A percentile compares a stretch with the other conserved stretches of the same genome.
These are phyloP conservation scores for Mustelus asterias DNA, from an alignment of 2,113 vertebrate genomes.

Conservation along the genomic window DNA sequence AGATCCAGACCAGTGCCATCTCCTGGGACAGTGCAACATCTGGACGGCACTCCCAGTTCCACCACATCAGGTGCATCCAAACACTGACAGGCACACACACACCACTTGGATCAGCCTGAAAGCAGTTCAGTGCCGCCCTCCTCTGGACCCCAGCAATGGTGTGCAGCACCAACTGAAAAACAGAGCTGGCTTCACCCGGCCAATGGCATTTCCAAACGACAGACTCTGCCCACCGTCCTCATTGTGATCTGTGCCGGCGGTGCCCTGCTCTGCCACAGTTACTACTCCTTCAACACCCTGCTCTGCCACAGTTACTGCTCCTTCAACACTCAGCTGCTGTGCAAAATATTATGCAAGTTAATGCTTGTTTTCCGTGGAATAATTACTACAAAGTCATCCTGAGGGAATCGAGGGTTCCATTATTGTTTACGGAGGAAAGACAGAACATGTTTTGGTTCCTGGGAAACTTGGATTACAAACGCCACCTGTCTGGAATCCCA, in stretches of 20 bases:
- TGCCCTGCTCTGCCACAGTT: background rate
- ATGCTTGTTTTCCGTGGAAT: background rate
- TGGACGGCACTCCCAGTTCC: background rate
- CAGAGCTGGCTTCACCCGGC: background rate
- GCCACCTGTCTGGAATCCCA: background rate
- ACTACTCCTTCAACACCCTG: background rate
- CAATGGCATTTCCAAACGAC: background rate
- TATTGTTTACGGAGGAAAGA: background rate
- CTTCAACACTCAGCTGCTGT: background rate
- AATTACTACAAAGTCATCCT: background rate
- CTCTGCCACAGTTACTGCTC: background rate
- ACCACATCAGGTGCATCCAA: background rate
- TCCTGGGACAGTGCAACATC: background rate
- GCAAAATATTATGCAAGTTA: background rate
- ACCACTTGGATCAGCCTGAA: background rate
- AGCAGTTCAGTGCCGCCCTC: background rate
- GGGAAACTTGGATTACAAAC: background rate
- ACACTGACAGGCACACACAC: background rate
- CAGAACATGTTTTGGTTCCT: background rate
- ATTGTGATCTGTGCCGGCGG: background rate
- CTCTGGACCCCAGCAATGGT: background rate
- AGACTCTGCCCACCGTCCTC: too few relatives aligned
- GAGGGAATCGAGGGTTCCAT: background rate
- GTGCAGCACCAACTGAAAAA: background rate
- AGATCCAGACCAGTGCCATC: background rate